A percentile compares a stretch with the other conserved stretches of the same genome.
These are phyloP conservation scores for Miniopterus natalensis DNA, from an alignment of 2,113 vertebrate genomes.

Conservation along the genomic window DNA sequence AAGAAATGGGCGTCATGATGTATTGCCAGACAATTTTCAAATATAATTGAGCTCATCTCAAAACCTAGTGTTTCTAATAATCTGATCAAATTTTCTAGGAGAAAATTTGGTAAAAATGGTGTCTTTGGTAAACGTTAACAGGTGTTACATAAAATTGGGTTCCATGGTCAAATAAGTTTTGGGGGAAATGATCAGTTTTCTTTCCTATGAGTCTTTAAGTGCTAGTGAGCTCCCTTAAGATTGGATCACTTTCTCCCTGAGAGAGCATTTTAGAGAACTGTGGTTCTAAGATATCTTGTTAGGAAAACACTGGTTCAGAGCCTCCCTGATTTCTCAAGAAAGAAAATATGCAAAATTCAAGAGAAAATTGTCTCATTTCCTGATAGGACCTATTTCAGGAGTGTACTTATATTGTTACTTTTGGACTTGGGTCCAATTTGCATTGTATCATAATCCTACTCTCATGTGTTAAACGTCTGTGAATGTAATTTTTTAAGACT, in stretches of 20 bases:
- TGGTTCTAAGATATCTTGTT: neutral
- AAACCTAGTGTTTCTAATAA: slow-evolving; percentile 6
- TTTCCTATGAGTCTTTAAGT: neutral
- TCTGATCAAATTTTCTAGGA: slow-evolving; percentile 31
- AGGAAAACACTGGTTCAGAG: neutral
- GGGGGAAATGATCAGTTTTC: neutral
- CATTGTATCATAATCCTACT: neutral
- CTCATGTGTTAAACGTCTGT: slow-evolving; percentile 10
- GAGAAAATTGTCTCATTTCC: neutral
- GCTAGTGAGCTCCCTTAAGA: neutral
- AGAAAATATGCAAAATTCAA: neutral
- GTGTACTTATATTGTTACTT: neutral
- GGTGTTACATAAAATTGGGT: neutral
- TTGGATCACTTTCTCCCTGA: neutral
- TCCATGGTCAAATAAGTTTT: neutral
- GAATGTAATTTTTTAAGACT: neutral
- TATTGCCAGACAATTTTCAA: neutral
- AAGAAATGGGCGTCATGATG: neutral
- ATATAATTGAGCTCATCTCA: neutral
- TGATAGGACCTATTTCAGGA: neutral
- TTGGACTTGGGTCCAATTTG: neutral
- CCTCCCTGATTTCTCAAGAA: slow-evolving; percentile 15
- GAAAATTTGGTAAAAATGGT: neutral
- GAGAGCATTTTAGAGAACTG: neutral
- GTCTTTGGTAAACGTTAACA: neutral